Conservation (phyloP, 1,140 invertebrate genomes). For the Lucilia cuprina region DNA sequence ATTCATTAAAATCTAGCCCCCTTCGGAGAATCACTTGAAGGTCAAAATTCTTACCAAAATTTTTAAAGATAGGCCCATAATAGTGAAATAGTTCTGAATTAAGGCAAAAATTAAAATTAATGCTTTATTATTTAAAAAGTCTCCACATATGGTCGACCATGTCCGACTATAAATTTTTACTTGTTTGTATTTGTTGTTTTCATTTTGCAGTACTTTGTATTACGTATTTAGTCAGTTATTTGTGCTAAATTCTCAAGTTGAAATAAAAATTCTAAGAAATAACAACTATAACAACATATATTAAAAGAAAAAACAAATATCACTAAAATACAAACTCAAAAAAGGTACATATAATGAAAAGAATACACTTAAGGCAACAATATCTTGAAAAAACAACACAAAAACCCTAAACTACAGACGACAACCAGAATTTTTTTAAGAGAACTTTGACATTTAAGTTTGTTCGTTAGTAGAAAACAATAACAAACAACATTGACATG, state of each 20-base stretch:
- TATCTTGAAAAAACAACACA: neutral
- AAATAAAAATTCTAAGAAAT: constrained; percentile 10
- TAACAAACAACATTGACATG: constrained; percentile 12
- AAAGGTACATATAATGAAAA: neutral
- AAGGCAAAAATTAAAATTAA: too few relatives aligned
- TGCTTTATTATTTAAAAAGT: too few relatives aligned
- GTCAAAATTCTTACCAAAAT: too few relatives aligned
- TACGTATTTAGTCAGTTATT: neutral
- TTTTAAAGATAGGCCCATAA: too few relatives aligned
- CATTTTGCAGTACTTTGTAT: neutral
- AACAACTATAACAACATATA: neutral
- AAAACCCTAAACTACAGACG: constrained; percentile 9
- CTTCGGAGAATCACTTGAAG: too few relatives aligned
- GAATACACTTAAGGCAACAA: neutral
- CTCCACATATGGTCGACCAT: too few relatives aligned
- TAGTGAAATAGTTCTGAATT: too few relatives aligned
- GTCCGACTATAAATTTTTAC: neutral
- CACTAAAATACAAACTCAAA: neutral
- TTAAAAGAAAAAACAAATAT: constrained; percentile 18
- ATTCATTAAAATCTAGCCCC: too few relatives aligned
- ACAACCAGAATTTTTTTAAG: neutral
- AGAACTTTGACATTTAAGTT: constrained; percentile 32
- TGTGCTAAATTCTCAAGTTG: neutral
- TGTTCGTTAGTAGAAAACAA: constrained; percentile 21
- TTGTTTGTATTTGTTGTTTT: neutral